phyloP scores from a whole-genome alignment of 2,113 vertebrate species.

The Callionymus lyra region DNA sequence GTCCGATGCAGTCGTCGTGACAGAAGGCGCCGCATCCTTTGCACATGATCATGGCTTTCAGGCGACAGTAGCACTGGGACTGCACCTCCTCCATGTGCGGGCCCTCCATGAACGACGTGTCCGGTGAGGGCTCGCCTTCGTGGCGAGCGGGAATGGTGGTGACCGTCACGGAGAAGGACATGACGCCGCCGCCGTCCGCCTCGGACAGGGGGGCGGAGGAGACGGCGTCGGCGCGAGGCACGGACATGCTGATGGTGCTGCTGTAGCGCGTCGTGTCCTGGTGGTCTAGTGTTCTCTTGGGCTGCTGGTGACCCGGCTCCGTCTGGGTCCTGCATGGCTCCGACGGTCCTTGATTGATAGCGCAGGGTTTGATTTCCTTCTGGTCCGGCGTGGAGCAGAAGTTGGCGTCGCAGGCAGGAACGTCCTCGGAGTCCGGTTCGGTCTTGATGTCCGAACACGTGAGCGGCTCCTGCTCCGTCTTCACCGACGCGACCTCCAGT shows the following conservation, averaged over 20 bases:
- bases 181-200: conserved; percentile 70
- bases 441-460: conserved; percentile 42
- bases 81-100: conserved; percentile 74
- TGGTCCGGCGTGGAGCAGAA: conserved; percentile 63
- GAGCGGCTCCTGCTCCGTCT: conserved; percentile 51
- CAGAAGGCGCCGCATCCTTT: conserved; percentile 96
- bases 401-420: conserved; percentile 26
- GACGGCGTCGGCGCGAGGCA: conserved; percentile 59
- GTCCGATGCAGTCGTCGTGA: conserved; percentile 96
- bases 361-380: conserved; percentile 65
- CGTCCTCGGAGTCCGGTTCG: conserved; percentile 55
- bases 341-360: conserved; percentile 46
- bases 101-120: conserved; percentile 77
- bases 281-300: conserved; percentile 62
- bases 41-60: conserved; percentile 99
- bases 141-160: conserved; percentile 84
- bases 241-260: conserved; percentile 84
- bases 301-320: conserved; percentile 17
- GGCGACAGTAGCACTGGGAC: conserved; percentile 92
- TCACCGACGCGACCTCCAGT: conserved; percentile 19
- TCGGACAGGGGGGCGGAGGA: conserved; percentile 38
- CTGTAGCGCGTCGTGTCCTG: conserved; percentile 73
- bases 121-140: conserved; percentile 67
- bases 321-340: conserved; percentile 55
- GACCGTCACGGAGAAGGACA: conserved; percentile 97